phyloP scores from a whole-genome alignment of 2,797 vertebrate genomes.

The Danio jaintianensis region DNA sequence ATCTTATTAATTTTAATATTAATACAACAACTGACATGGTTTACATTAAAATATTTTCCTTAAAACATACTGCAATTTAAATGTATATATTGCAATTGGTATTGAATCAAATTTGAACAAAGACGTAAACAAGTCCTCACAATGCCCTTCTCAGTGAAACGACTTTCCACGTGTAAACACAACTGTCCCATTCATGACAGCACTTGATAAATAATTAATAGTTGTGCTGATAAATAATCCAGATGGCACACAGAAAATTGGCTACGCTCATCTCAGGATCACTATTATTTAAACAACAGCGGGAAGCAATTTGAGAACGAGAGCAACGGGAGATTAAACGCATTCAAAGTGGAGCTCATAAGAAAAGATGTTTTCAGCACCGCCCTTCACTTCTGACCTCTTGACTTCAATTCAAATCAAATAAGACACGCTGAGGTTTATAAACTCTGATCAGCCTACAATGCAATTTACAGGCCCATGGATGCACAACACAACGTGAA shows the following conservation, averaged over 20 bases:
- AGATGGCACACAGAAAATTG: slow-evolving; percentile 35
- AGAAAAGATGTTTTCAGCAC: background rate
- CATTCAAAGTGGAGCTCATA: background rate
- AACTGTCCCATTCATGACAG: slow-evolving; percentile 46
- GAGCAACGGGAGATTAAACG: background rate
- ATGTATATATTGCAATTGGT: no score
- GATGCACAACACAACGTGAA: slow-evolving; percentile 2
- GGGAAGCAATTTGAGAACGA: background rate
- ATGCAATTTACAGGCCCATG: slow-evolving; percentile 18
- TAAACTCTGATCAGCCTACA: slow-evolving; percentile 3
- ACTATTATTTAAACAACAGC: slow-evolving; percentile 21
- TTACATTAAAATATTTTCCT: no score
- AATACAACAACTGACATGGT: no score
- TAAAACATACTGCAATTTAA: no score
- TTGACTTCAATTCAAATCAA: slow-evolving; percentile 2
- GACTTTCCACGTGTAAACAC: slow-evolving; percentile 24
- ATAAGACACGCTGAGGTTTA: background rate
- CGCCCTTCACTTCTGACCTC: background rate
- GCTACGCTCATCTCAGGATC: slow-evolving; percentile 12
- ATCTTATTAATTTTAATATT: no score
- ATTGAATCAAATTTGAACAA: no score
- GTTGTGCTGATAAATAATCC: slow-evolving; percentile 46
- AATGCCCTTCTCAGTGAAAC: slow-evolving; percentile 31
- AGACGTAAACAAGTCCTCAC: background rate
- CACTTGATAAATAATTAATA: slow-evolving; percentile 52